Conservation (phyloP, 2,888 invertebrate species). For the Phyllotreta striolata region DNA sequence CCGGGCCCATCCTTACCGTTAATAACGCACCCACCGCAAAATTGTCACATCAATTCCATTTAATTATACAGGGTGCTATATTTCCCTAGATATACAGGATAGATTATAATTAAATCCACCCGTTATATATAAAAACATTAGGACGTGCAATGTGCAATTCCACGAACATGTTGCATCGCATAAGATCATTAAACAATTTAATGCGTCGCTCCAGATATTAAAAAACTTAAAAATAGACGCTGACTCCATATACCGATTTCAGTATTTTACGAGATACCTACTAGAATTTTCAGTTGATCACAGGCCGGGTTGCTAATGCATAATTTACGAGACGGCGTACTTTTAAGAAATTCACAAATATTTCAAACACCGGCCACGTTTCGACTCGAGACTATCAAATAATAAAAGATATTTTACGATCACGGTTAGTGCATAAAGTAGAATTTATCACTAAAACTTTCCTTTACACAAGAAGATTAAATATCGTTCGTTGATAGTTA, state of each 20-base stretch:
- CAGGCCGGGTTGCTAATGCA: background rate
- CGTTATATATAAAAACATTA: no score
- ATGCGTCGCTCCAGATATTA: slow-evolving; percentile 8
- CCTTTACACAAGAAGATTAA: background rate
- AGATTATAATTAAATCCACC: no score
- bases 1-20: background rate
- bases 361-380: slow-evolving; percentile 17
- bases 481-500: background rate
- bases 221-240: slow-evolving; percentile 16
- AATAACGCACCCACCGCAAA: no score
- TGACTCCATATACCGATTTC: slow-evolving; percentile 10
- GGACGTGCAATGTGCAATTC: no score
- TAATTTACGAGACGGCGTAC: slow-evolving; percentile 17
- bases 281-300: slow-evolving; percentile 5
- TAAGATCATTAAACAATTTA: slow-evolving; percentile 12
- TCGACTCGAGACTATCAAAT: slow-evolving; percentile 15
- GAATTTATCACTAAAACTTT: slow-evolving; percentile 4
- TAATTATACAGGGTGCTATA: no score
- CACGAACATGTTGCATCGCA: background rate
- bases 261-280: slow-evolving; percentile 12
- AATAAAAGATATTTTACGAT: slow-evolving; percentile 18
- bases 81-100: no score
- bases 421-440: slow-evolving; percentile 3
- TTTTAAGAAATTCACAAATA: slow-evolving; percentile 18
- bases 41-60: no score